Percentiles rank a stretch among this genome's conserved stretches.
phyloP scores from a whole-genome alignment of 2,888 invertebrate species.

The Elaeidobius kamerunicus region DNA sequence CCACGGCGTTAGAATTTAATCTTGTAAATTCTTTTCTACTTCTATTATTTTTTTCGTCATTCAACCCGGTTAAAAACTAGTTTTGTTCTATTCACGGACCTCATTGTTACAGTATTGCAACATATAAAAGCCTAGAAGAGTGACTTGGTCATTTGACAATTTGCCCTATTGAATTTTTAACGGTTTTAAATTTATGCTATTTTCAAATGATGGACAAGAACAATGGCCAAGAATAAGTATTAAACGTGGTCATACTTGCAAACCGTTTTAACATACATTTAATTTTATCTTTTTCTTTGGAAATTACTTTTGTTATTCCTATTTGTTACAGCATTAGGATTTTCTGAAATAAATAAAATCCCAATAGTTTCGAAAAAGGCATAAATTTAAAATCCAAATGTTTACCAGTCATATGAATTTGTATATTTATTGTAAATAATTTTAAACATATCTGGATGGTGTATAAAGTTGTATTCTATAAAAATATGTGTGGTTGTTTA shows the following conservation, averaged over 20 bases:
- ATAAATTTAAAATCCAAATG: constrained; percentile 9
- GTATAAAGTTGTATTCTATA: constrained; percentile 16
- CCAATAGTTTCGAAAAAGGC: no score
- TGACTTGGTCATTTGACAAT: constrained; percentile 21
- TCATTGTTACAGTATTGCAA: constrained; percentile 11
- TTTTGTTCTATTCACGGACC: constrained; percentile 30
- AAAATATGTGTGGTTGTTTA: constrained; percentile 41
- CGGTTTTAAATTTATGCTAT: constrained; percentile 19
- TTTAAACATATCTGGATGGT: constrained; percentile 15
- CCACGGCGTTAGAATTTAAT: constrained; percentile 28
- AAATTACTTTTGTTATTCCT: no score
- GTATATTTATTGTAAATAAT: constrained; percentile 18
- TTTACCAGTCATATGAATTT: constrained; percentile 8
- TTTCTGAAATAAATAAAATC: no score
- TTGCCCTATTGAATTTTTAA: constrained; percentile 23
- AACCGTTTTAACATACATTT: no score
- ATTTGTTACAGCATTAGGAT: no score
- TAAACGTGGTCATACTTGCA: no score
- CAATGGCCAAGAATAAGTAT: no score
- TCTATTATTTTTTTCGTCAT: constrained; percentile 19
- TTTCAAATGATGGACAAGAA: constrained; percentile 2
- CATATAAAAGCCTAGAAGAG: constrained; percentile 3
- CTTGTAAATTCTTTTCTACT: constrained; percentile 23
- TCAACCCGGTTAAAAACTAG: constrained; percentile 29
- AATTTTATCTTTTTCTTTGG: no score